Conservation (phyloP, 2,113 vertebrate species). For the Vicugna pacos region DNA sequence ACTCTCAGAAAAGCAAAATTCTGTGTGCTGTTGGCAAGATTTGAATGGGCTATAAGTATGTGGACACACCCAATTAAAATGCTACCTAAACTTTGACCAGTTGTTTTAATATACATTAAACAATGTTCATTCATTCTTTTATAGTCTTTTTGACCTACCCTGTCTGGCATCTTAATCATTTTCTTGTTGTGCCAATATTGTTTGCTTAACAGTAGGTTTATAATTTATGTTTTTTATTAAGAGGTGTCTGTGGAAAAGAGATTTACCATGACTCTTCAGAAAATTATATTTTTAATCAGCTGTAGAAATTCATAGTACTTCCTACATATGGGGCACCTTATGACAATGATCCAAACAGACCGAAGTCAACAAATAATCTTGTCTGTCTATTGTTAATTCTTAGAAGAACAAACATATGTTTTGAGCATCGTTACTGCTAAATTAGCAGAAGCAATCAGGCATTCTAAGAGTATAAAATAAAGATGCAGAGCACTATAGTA, state of each 20-base stretch:
- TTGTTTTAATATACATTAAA: conserved; percentile 68
- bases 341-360: conserved; percentile 70
- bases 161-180: conserved; percentile 62
- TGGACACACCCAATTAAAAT: conserved; percentile 70
- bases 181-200: conserved; percentile 77
- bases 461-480: conserved; percentile 68
- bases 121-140: conserved; percentile 71
- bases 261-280: conserved; percentile 79
- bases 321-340: conserved; percentile 66
- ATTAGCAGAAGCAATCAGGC: conserved; percentile 75
- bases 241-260: conserved; percentile 71
- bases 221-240: conserved; percentile 80
- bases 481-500: conserved; percentile 68
- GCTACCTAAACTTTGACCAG: conserved; percentile 77
- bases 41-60: conserved; percentile 68
- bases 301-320: conserved; percentile 78
- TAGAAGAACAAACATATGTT: conserved; percentile 77
- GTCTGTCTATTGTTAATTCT: conserved; percentile 76
- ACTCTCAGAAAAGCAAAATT: conserved; percentile 73
- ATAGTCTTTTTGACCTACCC: conserved; percentile 71
- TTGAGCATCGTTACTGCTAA: conserved; percentile 74
- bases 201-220: conserved; percentile 71
- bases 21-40: conserved; percentile 68
- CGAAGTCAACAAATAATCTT: conserved; percentile 75
- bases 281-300: conserved; percentile 84